These are phyloP conservation scores for Blera fallax DNA, from an alignment of 2,888 invertebrate species.

Conservation along the genomic window DNA sequence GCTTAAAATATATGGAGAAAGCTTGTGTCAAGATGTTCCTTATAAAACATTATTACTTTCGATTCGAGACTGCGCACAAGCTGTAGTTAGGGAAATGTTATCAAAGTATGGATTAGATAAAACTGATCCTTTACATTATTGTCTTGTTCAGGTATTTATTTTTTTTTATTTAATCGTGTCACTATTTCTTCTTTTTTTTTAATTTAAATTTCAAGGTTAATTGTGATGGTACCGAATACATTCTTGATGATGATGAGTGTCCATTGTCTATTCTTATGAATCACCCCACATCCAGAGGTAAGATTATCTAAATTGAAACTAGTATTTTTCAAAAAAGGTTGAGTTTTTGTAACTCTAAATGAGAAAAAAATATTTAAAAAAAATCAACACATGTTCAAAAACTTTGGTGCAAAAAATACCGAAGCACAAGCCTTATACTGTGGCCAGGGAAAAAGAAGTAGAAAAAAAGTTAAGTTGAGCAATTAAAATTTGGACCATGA, in stretches of 20 bases:
- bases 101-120: constrained; percentile 97
- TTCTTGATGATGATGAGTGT: constrained; percentile 98
- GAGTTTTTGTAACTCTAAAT: no score
- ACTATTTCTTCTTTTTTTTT: constrained; percentile 71
- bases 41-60: constrained; percentile 98
- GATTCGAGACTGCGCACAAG: constrained; percentile 94
- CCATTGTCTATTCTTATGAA: constrained; percentile 97
- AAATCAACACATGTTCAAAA: not conserved
- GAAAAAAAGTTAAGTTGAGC: no score
- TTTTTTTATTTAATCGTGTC: constrained; percentile 19
- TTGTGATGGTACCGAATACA: constrained; percentile 90
- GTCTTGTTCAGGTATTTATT: constrained; percentile 93
- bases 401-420: no score
- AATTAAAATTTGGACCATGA: no score
- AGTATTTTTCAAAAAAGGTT: no score
- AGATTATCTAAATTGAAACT: no score
- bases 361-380: not conserved
- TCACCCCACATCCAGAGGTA: constrained; percentile 92
- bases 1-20: constrained; percentile 97
- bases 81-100: constrained; percentile 97
- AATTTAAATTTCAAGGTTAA: constrained; percentile 82
- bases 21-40: constrained; percentile 97
- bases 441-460: no score
- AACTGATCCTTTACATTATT: constrained; percentile 95
- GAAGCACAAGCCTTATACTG: no score